These are phyloP conservation scores for Isoperla grammatica DNA, from an alignment of 2,888 invertebrate genomes.

Conservation along the genomic window DNA sequence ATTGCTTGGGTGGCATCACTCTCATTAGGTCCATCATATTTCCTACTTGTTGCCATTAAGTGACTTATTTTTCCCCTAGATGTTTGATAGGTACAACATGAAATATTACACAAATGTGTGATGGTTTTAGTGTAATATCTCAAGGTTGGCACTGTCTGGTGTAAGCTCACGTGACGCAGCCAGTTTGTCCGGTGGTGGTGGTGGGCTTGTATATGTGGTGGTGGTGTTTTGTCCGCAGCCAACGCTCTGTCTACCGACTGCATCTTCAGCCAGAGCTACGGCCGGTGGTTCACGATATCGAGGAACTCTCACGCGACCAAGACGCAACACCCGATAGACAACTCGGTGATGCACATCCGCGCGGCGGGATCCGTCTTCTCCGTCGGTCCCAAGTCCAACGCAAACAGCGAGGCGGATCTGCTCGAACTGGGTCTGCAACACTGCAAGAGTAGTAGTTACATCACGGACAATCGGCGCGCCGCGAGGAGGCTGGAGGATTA, in stretches of 20 bases:
- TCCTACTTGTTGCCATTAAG: too few relatives aligned
- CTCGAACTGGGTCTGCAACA: conserved; percentile 16
- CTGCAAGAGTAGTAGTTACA: not conserved
- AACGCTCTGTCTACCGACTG: conserved; percentile 38
- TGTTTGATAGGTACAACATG: too few relatives aligned
- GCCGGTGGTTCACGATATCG: conserved; percentile 38
- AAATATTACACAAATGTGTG: too few relatives aligned
- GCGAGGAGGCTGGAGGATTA: conserved; percentile 33
- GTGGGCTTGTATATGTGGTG: conserved; percentile 26
- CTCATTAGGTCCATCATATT: too few relatives aligned
- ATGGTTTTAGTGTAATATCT: too few relatives aligned
- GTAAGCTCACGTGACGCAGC: too few relatives aligned
- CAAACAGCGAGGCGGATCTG: conserved; percentile 33
- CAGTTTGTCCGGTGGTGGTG: too few relatives aligned
- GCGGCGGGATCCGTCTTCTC: conserved; percentile 41
- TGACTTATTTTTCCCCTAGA: too few relatives aligned
- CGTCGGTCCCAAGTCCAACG: conserved; percentile 32
- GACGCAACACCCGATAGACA: conserved; percentile 38
- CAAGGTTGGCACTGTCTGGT: too few relatives aligned
- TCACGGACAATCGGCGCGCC: conserved; percentile 29
- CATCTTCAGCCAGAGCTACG: conserved; percentile 40
- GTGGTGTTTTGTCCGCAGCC: conserved; percentile 40
- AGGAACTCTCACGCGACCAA: conserved; percentile 35
- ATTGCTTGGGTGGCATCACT: too few relatives aligned
- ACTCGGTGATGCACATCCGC: conserved; percentile 41